These are phyloP conservation scores for Drosophila nigromelanica DNA, from an alignment of 1,140 invertebrate species.

Conservation along the genomic window DNA sequence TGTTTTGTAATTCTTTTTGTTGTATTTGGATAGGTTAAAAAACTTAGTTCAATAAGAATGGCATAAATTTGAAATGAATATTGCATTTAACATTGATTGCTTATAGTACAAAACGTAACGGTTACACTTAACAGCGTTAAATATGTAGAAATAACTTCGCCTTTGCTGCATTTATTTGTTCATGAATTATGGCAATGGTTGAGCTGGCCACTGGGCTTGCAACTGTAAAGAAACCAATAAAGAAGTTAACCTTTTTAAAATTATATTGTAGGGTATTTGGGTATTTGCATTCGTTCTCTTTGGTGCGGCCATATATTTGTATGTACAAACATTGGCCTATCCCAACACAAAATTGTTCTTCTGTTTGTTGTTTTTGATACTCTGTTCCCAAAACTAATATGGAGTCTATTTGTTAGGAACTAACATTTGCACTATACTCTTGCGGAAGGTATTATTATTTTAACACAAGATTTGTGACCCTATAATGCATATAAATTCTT, in stretches of 20 bases:
- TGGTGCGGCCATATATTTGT: no score
- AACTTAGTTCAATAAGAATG: conserved; percentile 59
- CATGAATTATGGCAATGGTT: conserved; percentile 67
- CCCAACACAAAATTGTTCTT: no score
- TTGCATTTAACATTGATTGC: conserved; percentile 73
- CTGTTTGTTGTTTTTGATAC: no score
- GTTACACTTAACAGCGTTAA: conserved; percentile 73
- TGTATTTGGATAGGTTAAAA: conserved; percentile 48
- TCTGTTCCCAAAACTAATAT: no score
- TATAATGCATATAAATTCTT: no score
- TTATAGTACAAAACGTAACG: conserved; percentile 77
- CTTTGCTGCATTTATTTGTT: conserved; percentile 70
- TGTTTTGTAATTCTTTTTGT: conserved; percentile 18
- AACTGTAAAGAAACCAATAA: conserved; percentile 11
- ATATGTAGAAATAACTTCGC: conserved; percentile 64
- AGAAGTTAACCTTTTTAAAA: background rate
- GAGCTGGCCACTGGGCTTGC: conserved; percentile 10
- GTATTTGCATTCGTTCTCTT: no score
- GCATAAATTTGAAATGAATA: conserved; percentile 68
- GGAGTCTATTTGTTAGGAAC: no score
- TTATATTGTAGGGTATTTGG: background rate
- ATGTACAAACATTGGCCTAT: no score
- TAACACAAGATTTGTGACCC: no score
- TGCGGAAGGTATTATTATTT: no score
- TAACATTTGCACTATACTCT: no score